Evolutionary conservation across 2,888 invertebrate genomes (phyloP), one percentile per base, ranked within the genome.

Genomic region (Agrotis clavis): DNA sequence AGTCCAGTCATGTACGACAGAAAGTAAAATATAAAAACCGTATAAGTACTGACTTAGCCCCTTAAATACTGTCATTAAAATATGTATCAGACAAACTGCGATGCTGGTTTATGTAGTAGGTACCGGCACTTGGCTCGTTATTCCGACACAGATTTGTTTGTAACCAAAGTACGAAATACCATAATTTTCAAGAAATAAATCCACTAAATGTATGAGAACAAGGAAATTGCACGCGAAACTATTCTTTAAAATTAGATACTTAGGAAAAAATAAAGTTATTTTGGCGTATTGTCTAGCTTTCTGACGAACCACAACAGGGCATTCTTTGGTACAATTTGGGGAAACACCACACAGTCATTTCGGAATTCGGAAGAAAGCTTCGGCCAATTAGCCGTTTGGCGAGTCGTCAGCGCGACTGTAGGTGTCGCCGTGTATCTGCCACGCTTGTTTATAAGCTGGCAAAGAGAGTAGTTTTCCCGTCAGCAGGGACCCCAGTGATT

Each of bases 371-470:
- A 83, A 86, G 85, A 90, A 85, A 86, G 83, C 79, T 84, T 86
- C 81, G 81, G 77, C 80, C 87, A 91, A 90, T 91, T 90, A 92
- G 84, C 83, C 72, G 84, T 81, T 88, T 87, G 88, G 90, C 88
- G 86, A 87, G 83, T 88, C 81, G 87, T 90, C 90, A 87, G 87
- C 77, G 67, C 79, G 66, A 74, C 78, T 77, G 85, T 87, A 86
- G 87, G 78, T 86, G 90, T 90, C 89, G 87, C 84, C 86, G 87
- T 85, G 84, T 86, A 89, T 87, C 88, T 85, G 90, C 83, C 82
- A 87, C 89, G 88, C 85, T 91, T 88, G 91, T 91, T 93, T 92
- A 91, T 91, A 91, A 88, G 87, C 90, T 91, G 92, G 92, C 91
- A 91, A 83, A 85, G 82, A 87, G 85, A 86, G 83, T 84, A 85